Evolutionary conservation across 2,797 vertebrate species (phyloP).

Genomic region (Alfaro cultratus): DNA sequence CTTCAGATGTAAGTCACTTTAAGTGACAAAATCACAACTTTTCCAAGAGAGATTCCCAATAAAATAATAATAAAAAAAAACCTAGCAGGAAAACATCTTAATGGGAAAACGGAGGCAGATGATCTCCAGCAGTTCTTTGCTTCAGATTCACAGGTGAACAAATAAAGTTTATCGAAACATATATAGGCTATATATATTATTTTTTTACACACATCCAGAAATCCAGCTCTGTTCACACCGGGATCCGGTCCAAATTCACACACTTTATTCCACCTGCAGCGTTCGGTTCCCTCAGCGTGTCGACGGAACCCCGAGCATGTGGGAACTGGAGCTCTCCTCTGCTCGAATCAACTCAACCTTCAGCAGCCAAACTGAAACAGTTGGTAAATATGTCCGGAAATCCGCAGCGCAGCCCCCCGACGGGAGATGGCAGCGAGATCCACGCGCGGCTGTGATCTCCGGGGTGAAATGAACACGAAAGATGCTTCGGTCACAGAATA

Average conservation of each 20-base stretch:
- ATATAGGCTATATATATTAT: too few species aligned
- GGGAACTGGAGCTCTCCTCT: background rate
- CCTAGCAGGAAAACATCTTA: background rate
- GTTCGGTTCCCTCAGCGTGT: background rate
- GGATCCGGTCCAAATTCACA: constrained; percentile 16
- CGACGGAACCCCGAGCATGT: background rate
- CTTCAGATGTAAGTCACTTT: background rate
- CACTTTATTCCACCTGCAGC: constrained; percentile 3
- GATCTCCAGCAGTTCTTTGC: constrained; percentile 22
- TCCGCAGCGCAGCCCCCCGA: background rate
- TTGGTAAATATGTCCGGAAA: background rate
- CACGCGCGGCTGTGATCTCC: constrained; percentile 44
- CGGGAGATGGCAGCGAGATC: constrained; percentile 16
- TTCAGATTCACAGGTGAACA: constrained; percentile 30
- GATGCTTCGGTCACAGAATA: constrained; percentile 61
- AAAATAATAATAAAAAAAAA: background rate
- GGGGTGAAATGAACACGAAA: constrained; percentile 55
- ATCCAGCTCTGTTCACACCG: constrained; percentile 28
- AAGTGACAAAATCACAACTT: background rate
- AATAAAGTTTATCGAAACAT: background rate
- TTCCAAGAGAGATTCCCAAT: background rate
- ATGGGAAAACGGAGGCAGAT: background rate
- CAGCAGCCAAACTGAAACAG: background rate
- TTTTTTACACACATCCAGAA: background rate
- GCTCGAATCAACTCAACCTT: background rate